Base-by-base conservation (phyloP, 2,797 vertebrate genomes). In the Miichthys miiuy region DNA sequence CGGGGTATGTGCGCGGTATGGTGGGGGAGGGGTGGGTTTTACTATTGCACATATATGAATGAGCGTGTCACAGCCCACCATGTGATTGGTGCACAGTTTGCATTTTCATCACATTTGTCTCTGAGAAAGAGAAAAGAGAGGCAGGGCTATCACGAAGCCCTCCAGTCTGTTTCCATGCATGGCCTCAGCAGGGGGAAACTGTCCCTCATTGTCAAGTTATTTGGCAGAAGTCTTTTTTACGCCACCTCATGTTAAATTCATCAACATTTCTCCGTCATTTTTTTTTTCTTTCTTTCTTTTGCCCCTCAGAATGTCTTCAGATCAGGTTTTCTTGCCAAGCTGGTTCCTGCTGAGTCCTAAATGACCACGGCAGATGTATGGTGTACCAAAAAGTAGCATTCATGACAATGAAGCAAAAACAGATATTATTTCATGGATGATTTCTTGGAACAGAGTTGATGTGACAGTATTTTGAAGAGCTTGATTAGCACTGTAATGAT, bases 211-310 rank as follows among this genome's bases (percentile, higher is more conserved):
- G 89, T 92, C 89, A 89, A 93, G 90, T 94, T 91, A 88, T 93
- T 92, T 95, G 93, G 90, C 93, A 93, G 91, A 91, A 83, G 79
- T 73, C 42, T 74, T 77, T 83, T 83, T 89, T 77, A 84, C 86
- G 52, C 79, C 76, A 83, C 87, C 90, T 94, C 90, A 93, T 95
- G 93, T 94, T 95, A 93, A 94, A 95, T 91, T 86, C 93, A 94
- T 95, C 92, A 94, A 91, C 88, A 86, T 95, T 91, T 93, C 81
- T 88, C 72, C 6, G 18, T 88, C 79, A 78, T 80, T 86, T 89
- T 85, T 74, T 68, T 65, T 70, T 67, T 30, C 44, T 23, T 68
- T 65, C 68, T 67, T 30, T 46, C 68, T 52, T 73, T 82, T 79
- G 75, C 77, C 91, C 77, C 66, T 85, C 61, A 80, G 85, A 90